Evolutionary conservation across 2,113 vertebrate species (phyloP).

Genomic region (Pantherophis guttatus): DNA sequence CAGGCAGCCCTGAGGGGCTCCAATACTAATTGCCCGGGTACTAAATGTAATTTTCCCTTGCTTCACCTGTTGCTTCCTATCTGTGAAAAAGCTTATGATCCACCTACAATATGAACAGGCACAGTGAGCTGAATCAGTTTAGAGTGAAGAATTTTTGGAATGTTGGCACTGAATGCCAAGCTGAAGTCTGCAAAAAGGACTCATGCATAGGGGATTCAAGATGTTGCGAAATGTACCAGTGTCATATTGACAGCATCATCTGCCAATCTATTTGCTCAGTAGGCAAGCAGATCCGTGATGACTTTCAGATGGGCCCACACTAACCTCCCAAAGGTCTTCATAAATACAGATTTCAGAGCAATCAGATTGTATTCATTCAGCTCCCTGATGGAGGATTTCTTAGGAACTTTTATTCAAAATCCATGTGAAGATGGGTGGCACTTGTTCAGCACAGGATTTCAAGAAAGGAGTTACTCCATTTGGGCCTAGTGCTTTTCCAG

Average conservation of each 20-base stretch:
- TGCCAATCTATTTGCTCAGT: no score
- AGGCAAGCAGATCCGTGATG: no score
- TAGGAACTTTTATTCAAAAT: no score
- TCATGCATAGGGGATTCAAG: not conserved
- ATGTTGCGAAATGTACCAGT: not conserved
- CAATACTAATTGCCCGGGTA: not conserved
- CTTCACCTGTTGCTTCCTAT: not conserved
- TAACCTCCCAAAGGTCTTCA: no score
- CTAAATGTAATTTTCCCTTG: not conserved
- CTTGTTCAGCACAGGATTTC: no score
- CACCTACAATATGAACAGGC: not conserved
- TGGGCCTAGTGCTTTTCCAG: not conserved
- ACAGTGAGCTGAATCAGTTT: not conserved
- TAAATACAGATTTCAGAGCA: no score
- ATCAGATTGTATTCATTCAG: no score
- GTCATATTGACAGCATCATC: no score
- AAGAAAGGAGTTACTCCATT: not conserved
- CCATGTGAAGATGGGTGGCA: no score
- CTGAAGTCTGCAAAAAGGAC: not conserved
- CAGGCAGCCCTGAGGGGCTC: not conserved
- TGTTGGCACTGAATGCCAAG: not conserved
- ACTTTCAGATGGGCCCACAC: no score
- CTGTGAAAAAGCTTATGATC: not conserved
- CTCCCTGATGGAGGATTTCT: no score
- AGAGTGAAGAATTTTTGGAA: not conserved